Conservation (phyloP, 2,113 vertebrate genomes). For the Calyptommatus sinebrachiatus region DNA sequence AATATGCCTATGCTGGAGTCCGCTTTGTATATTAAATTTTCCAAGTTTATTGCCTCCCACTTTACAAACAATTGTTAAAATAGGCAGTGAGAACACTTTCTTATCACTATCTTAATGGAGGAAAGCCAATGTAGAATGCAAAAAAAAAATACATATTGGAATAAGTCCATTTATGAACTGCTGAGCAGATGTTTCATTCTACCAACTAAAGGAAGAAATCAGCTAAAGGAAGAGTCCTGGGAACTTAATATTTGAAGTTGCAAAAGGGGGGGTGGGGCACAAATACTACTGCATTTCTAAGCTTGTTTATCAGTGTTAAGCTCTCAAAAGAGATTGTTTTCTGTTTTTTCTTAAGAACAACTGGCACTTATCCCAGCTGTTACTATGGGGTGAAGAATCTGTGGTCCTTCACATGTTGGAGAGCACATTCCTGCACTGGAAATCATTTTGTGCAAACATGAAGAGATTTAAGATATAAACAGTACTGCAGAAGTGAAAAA, state of each 20-base stretch:
- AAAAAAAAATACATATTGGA: no score
- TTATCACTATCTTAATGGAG: neutral
- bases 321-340: neutral
- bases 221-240: neutral
- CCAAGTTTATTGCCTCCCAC: neutral
- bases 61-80: neutral
- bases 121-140: neutral
- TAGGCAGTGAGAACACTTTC: neutral
- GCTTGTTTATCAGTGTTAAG: neutral
- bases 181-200: neutral
- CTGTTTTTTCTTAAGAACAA: neutral
- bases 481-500: neutral
- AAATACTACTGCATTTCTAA: neutral
- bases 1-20: neutral
- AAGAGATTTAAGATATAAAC: neutral
- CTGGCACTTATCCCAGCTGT: neutral
- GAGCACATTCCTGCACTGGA: neutral
- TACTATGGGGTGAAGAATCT: neutral
- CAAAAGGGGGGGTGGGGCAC: neutral
- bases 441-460: neutral
- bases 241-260: neutral
- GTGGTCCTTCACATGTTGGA: neutral
- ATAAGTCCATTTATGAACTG: neutral
- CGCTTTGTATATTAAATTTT: neutral
- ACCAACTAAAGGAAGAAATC: neutral